Percentiles rank a stretch among this genome's conserved stretches.
These are phyloP conservation scores for Plectus sambesii DNA, from an alignment of 1,140 invertebrate species.

Conservation along the genomic window DNA sequence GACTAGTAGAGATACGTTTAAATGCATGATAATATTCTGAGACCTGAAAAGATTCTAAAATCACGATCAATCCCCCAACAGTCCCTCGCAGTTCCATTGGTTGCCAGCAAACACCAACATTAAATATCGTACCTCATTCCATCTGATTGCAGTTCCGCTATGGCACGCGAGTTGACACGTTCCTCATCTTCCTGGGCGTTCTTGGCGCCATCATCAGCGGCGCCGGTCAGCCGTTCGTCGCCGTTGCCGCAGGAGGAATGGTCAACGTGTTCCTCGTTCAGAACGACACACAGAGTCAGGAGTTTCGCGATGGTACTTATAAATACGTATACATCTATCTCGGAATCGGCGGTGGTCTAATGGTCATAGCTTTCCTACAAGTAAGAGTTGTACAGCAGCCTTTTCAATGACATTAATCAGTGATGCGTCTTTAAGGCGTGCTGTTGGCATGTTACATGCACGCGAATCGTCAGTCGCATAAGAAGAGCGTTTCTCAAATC, in stretches of 20 bases:
- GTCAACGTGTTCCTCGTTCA: constrained; percentile 25
- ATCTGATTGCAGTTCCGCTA: constrained; percentile 24
- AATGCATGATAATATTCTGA: no score
- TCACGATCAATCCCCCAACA: no score
- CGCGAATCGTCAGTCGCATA: constrained; percentile 59
- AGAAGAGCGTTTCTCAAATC: constrained; percentile 60
- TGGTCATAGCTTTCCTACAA: constrained; percentile 21
- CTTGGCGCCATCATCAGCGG: constrained; percentile 21
- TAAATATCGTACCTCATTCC: no score
- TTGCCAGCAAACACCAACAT: no score
- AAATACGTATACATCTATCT: constrained; percentile 29
- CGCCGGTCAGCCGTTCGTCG: constrained; percentile 18
- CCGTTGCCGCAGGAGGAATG: constrained; percentile 17
- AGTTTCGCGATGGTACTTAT: constrained; percentile 20
- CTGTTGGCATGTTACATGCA: no score
- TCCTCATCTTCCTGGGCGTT: constrained; percentile 19
- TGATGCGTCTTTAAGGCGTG: neutral
- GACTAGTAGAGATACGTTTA: no score
- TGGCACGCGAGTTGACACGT: constrained; percentile 15
- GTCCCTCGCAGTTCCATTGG: no score
- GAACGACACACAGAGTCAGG: constrained; percentile 1
- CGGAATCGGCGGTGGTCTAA: constrained; percentile 19
- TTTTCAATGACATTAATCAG: constrained; percentile 16
- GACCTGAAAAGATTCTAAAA: no score
- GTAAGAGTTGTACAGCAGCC: constrained; percentile 15